Conservation (phyloP, 2,888 invertebrate genomes). For the Carpatolechia fugitivella region DNA sequence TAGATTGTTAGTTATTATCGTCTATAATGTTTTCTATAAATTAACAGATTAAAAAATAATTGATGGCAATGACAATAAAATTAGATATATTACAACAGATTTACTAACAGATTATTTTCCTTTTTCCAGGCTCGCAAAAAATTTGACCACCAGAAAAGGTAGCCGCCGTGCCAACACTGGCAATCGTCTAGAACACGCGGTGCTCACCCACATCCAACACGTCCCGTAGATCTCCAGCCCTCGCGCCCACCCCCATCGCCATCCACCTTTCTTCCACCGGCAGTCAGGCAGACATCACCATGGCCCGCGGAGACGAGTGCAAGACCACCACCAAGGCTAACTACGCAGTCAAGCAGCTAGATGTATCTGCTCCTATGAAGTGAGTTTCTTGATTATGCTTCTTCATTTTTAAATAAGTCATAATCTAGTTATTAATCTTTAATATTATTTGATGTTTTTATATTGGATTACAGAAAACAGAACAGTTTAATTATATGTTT, state of each 20-base stretch:
- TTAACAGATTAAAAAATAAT: too few relatives aligned
- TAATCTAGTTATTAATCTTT: too few relatives aligned
- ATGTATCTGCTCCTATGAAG: slow-evolving; percentile 61
- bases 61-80: too few relatives aligned
- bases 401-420: too few relatives aligned
- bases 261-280: slow-evolving; percentile 51
- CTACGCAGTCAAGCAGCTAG: slow-evolving; percentile 63
- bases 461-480: too few relatives aligned
- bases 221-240: slow-evolving; percentile 83
- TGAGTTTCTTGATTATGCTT: slow-evolving; percentile 38
- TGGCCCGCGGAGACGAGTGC: slow-evolving; percentile 76
- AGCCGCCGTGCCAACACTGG: slow-evolving; percentile 92
- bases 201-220: slow-evolving; percentile 90
- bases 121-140: slow-evolving; percentile 86
- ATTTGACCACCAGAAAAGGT: slow-evolving; percentile 89
- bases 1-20: too few relatives aligned
- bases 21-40: too few relatives aligned
- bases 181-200: slow-evolving; percentile 90
- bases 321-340: slow-evolving; percentile 67
- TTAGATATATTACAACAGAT: too few relatives aligned
- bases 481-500: too few relatives aligned
- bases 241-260: slow-evolving; percentile 33
- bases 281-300: slow-evolving; percentile 47
- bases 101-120: too few relatives aligned
- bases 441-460: too few relatives aligned